Evolutionary conservation across 2,888 invertebrate species (phyloP).

Genomic region (Plutella xylostella): DNA sequence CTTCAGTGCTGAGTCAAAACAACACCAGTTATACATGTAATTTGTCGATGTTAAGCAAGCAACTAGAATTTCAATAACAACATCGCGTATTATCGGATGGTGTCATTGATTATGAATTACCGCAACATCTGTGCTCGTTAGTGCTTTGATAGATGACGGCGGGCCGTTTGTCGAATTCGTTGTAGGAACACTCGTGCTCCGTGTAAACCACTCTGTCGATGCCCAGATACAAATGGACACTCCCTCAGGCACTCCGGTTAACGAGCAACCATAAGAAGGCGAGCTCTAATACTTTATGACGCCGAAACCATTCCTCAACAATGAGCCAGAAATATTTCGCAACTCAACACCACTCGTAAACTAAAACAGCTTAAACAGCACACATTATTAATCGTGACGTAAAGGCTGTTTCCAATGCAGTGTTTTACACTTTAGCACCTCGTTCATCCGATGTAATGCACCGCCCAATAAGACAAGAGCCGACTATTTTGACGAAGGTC

Average conservation of each 20-base stretch:
- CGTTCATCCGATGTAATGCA: conserved; percentile 46
- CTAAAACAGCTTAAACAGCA: background rate
- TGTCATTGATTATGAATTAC: conserved; percentile 53
- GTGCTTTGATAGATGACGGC: conserved; percentile 67
- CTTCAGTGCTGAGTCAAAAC: no score
- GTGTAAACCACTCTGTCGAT: conserved; percentile 57
- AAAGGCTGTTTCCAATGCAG: conserved; percentile 58
- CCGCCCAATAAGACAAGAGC: conserved; percentile 63
- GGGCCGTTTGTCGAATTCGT: conserved; percentile 64
- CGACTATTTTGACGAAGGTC: conserved; percentile 68
- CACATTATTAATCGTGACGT: conserved; percentile 58
- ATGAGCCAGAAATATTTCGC: conserved; percentile 21
- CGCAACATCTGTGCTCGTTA: conserved; percentile 63
- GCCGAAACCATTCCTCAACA: no score
- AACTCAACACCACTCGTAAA: background rate
- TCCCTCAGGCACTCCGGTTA: conserved; percentile 64
- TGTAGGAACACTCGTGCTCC: conserved; percentile 48
- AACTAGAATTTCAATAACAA: conserved; percentile 42
- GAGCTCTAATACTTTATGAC: conserved; percentile 51
- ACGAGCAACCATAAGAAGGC: conserved; percentile 66
- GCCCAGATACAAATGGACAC: conserved; percentile 58
- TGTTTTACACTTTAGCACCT: conserved; percentile 69
- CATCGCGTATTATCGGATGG: conserved; percentile 55
- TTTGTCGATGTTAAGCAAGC: no score
- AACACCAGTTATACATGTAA: no score